Base-by-base conservation (phyloP, 2,113 vertebrate species). In the Ammodytes dubius region DNA sequence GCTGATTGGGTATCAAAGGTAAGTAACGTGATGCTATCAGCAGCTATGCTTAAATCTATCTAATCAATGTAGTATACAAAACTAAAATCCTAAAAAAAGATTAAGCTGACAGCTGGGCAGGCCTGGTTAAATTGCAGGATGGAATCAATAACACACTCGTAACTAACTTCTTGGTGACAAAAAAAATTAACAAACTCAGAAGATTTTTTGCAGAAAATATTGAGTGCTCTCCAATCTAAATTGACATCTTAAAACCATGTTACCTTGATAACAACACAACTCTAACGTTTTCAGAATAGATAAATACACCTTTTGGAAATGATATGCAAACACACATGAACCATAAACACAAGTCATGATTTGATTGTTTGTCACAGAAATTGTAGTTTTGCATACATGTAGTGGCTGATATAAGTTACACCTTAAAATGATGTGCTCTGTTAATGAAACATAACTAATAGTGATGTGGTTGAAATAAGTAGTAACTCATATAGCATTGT, bases 281-380 rank as follows among this genome's bases (percentile, higher is more conserved):
- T 40, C 13, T 40, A 5, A 40, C 57, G 79, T 42, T 74, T 57
- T 70, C 47, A 53, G 10, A 17, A 47, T 52, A 54, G 49, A 59
- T 54, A 56, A 54, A 61, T 47, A n/a, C n/a, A n/a, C 17, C 13
- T 74, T 74, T 64, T 50, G 42, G 14, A 79, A 84, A 74, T 84
- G 4, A 79, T 27, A 79, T 75, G 71, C 59, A 75, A 79, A 79
- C 60, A 40, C 59, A 56, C 52, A n/a, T 42, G 47, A 66, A 60
- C 45, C 61, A 15, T 43, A 1, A 27, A 5, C 43, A 67, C 1
- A 39, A 68, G 39, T 46, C 39, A 45, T 39, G 15, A 49, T 73
- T 59, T 35, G 12, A 53, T 12, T 27, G 45, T 37, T 39, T 65
- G 45, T n/a, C 0, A 10, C 37, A 50, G 14, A 63, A 61, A 50